These are phyloP conservation scores for Gastrophryne carolinensis DNA, from an alignment of 2,797 vertebrate genomes.

Conservation along the genomic window DNA sequence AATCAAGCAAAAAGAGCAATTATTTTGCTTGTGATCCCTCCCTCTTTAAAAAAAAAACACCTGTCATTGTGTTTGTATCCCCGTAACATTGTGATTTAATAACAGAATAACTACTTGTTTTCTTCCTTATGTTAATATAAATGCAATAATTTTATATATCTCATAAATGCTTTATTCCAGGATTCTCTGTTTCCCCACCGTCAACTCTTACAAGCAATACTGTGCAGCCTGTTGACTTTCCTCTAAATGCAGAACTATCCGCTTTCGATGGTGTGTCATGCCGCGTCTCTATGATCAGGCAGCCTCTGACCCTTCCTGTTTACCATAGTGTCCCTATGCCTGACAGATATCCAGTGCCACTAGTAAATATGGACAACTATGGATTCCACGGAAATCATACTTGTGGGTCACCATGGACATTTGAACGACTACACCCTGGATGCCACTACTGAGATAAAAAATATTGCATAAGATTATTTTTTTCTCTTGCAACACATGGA, in stretches of 20 bases:
- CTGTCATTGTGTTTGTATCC: too few species aligned
- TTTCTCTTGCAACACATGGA: too few species aligned
- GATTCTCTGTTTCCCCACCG: neutral
- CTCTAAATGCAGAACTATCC: neutral
- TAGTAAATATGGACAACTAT: slow-evolving; percentile 27
- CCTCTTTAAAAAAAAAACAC: too few species aligned
- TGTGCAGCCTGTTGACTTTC: slow-evolving; percentile 6
- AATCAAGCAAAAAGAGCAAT: too few species aligned
- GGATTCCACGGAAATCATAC: neutral
- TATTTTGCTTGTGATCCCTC: too few species aligned
- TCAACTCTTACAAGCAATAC: neutral
- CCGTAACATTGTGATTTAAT: too few species aligned
- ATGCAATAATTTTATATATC: too few species aligned
- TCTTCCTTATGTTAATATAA: too few species aligned
- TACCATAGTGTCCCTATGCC: neutral
- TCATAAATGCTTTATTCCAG: slow-evolving; percentile 33
- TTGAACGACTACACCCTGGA: slow-evolving; percentile 23
- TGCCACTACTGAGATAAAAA: slow-evolving; percentile 11
- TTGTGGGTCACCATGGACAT: slow-evolving; percentile 20
- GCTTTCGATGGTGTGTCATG: slow-evolving; percentile 21
- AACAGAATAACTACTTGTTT: too few species aligned
- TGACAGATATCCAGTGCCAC: slow-evolving; percentile 17
- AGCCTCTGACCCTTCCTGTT: slow-evolving; percentile 19
- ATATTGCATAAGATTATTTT: too few species aligned
- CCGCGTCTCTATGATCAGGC: neutral